A percentile compares a stretch with the other conserved stretches of the same genome.
phyloP scores from a whole-genome alignment of 2,797 vertebrate genomes.

The Phoxinus dragarum region DNA sequence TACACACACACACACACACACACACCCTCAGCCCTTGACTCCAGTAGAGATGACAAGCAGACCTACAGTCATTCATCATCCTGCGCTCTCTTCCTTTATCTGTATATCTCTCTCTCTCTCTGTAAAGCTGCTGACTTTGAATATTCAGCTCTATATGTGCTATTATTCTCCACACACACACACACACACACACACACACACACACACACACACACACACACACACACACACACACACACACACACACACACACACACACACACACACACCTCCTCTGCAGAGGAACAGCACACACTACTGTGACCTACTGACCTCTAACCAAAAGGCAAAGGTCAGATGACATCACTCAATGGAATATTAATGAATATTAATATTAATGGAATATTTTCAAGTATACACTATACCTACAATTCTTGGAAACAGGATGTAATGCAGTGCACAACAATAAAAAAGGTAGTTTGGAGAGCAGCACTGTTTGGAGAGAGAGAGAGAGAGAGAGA shows the following conservation, averaged over 20 bases:
- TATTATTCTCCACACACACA: background rate
- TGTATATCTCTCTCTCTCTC: background rate
- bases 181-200: no score
- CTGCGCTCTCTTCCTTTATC: constrained; percentile 11
- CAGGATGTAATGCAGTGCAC: no score
- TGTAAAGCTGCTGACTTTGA: constrained; percentile 35
- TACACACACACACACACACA: constrained; percentile 17
- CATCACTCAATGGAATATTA: background rate
- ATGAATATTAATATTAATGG: no score
- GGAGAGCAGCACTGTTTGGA: no score
- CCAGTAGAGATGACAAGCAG: constrained; percentile 34
- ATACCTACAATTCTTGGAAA: no score
- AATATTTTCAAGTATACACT: no score
- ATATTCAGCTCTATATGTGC: constrained; percentile 16
- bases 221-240: no score
- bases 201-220: no score
- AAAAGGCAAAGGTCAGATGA: background rate
- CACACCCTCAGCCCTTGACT: constrained; percentile 17
- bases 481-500: no score
- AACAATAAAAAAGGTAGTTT: no score
- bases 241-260: background rate
- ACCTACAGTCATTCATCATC: constrained; percentile 41
- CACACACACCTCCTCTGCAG: background rate
- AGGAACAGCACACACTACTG: background rate
- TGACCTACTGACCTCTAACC: background rate